These are phyloP conservation scores for Falco biarmicus DNA, from an alignment of 2,797 vertebrate species.

Conservation along the genomic window DNA sequence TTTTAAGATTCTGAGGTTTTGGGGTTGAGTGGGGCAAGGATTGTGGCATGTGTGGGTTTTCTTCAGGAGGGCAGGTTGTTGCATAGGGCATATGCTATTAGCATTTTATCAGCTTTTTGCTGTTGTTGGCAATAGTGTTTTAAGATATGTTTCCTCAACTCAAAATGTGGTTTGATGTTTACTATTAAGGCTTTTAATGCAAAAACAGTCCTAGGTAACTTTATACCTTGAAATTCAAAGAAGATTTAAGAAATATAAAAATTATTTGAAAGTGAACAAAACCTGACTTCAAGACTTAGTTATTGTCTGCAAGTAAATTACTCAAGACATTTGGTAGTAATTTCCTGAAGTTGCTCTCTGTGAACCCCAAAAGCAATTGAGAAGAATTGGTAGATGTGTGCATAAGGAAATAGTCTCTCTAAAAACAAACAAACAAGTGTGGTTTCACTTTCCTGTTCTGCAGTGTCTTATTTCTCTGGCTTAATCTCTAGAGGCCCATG, in stretches of 20 bases:
- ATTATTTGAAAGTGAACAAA: neutral
- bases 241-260: neutral
- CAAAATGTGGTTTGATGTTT: neutral
- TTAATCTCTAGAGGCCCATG: neutral
- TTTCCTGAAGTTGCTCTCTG: slow-evolving; percentile 28
- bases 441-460: slow-evolving; percentile 19
- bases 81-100: neutral
- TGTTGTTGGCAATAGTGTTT: neutral
- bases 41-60: neutral
- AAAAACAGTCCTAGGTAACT: neutral
- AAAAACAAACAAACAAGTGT: slow-evolving; percentile 32
- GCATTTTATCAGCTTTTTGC: neutral
- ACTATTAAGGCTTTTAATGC: neutral
- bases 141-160: neutral
- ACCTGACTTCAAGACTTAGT: neutral
- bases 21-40: accelerated
- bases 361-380: slow-evolving; percentile 12
- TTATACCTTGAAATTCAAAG: neutral
- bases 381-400: neutral
- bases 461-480: neutral
- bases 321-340: slow-evolving; percentile 10
- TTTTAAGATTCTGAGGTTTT: neutral
- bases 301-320: neutral
- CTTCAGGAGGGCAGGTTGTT: neutral
- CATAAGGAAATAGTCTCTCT: neutral